Percentiles rank a stretch among this genome's conserved stretches.
phyloP scores from a whole-genome alignment of 2,113 vertebrate species.

The Sphaerodactylus townsendi region DNA sequence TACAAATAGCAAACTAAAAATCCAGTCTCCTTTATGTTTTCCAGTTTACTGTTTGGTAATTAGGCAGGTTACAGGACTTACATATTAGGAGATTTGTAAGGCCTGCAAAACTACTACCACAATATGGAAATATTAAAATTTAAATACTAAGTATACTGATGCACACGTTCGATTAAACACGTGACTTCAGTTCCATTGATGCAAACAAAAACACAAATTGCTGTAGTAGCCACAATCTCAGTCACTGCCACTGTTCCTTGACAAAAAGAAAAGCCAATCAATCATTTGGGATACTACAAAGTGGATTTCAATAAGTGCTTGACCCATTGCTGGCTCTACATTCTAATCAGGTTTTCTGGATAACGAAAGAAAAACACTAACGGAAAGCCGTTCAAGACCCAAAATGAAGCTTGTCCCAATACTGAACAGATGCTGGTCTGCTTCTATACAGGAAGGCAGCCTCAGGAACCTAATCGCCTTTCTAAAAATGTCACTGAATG shows the following conservation, averaged over 20 bases:
- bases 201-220: constrained; percentile 29
- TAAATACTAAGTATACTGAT: constrained; percentile 52
- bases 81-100: constrained; percentile 5
- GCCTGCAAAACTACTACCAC: constrained; percentile 22
- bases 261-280: constrained; percentile 28
- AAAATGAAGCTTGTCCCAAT: constrained; percentile 38
- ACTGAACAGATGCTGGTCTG: constrained; percentile 35
- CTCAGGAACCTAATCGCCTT: constrained; percentile 49
- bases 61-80: constrained; percentile 28
- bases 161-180: constrained; percentile 35
- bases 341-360: constrained; percentile 53
- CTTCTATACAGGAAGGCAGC: constrained; percentile 17
- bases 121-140: constrained; percentile 45
- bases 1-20: constrained; percentile 19
- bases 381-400: constrained; percentile 31
- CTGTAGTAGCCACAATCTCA: constrained; percentile 43
- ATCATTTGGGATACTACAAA: constrained; percentile 35
- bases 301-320: constrained; percentile 31
- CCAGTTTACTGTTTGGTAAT: constrained; percentile 26
- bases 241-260: constrained; percentile 7
- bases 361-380: constrained; percentile 37
- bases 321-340: constrained; percentile 27
- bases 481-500: constrained; percentile 23
- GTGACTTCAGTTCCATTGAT: constrained; percentile 7
- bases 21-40: background rate